Evolutionary conservation across 2,888 invertebrate species (phyloP).

Genomic region (Andrena bucephala): DNA sequence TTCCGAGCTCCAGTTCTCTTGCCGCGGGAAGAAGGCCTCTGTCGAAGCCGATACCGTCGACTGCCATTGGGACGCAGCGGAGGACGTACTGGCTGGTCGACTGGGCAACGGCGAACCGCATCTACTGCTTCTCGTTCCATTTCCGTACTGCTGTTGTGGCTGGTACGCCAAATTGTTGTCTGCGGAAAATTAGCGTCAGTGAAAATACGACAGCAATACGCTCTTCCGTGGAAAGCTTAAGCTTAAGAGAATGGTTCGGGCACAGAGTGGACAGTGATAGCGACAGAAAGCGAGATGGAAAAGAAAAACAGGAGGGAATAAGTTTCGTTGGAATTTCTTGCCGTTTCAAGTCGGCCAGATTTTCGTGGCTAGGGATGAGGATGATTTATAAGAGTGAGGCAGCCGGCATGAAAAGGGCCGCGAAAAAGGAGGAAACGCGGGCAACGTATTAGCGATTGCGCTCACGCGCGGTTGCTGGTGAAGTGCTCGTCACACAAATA

Average conservation of each 20-base stretch:
- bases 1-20: conserved; percentile 75
- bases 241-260: too few species aligned
- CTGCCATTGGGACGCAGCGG: conserved; percentile 77
- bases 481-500: conserved; percentile 80
- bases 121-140: conserved; percentile 69
- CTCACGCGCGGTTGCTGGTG: conserved; percentile 80
- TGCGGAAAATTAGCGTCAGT: conserved; percentile 22
- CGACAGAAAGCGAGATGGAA: too few species aligned
- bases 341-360: too few species aligned
- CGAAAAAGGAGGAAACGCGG: conserved; percentile 42
- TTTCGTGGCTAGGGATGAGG: neutral
- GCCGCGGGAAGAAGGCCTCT: conserved; percentile 65
- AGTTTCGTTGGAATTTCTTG: too few species aligned
- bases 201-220: too few species aligned
- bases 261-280: too few species aligned
- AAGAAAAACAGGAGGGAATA: too few species aligned
- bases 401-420: neutral
- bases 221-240: too few species aligned
- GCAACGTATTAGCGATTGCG: conserved; percentile 79
- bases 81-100: conserved; percentile 78
- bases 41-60: conserved; percentile 58
- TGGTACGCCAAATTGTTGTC: conserved; percentile 62
- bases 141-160: conserved; percentile 75
- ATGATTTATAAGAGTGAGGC: neutral
- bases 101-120: conserved; percentile 74